phyloP scores from a whole-genome alignment of 2,888 invertebrate species.

The Thalpophila matura region DNA sequence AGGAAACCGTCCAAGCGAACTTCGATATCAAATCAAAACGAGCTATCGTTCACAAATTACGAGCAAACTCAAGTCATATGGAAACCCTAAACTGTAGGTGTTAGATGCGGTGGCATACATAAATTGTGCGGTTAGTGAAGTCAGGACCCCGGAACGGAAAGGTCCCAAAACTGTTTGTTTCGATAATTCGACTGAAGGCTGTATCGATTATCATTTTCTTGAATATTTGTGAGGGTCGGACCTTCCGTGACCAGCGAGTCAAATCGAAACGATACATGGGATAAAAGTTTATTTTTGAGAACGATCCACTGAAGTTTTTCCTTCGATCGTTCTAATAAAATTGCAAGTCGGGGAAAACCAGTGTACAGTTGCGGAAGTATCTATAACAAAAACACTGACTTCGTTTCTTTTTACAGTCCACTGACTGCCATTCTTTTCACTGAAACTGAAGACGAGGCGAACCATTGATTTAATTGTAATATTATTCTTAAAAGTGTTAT shows the following conservation, averaged over 20 bases:
- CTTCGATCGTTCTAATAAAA: conserved; percentile 40
- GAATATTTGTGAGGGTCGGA: conserved; percentile 51
- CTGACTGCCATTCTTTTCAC: conserved; percentile 32
- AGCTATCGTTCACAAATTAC: conserved; percentile 28
- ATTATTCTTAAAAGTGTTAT: conserved; percentile 4
- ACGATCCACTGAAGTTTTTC: conserved; percentile 22
- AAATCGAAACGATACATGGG: conserved; percentile 35
- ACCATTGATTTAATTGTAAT: conserved; percentile 19
- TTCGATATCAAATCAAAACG: conserved; percentile 9
- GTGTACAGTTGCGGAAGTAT: conserved; percentile 38
- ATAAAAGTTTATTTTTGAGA: conserved; percentile 37
- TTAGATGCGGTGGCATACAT: conserved; percentile 37
- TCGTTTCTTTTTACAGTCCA: conserved; percentile 46
- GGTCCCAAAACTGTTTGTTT: conserved; percentile 40
- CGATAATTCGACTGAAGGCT: conserved; percentile 49
- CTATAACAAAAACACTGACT: conserved; percentile 42
- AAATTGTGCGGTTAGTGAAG: conserved; percentile 39
- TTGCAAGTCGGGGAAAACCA: conserved; percentile 34
- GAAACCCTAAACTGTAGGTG: conserved; percentile 41
- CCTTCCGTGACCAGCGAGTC: conserved; percentile 45
- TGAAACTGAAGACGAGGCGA: conserved; percentile 17
- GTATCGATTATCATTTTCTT: conserved; percentile 56
- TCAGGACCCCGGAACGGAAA: conserved; percentile 25
- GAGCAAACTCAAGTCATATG: conserved; percentile 31
- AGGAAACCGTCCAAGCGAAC: conserved; percentile 17